These are phyloP conservation scores for Leucania comma DNA, from an alignment of 2,888 invertebrate species.

Conservation along the genomic window DNA sequence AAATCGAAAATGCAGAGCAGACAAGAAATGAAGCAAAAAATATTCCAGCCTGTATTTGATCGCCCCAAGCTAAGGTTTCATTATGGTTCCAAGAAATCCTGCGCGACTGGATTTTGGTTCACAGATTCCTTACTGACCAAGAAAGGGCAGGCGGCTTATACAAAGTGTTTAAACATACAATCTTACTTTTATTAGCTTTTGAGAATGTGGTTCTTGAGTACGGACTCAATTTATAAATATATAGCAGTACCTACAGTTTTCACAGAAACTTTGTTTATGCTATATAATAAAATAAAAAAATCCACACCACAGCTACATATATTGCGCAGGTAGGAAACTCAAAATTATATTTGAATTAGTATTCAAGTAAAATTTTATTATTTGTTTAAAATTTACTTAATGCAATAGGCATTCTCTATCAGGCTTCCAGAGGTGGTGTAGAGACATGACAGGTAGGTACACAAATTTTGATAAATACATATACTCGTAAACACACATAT, in stretches of 20 bases:
- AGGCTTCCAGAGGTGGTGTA: too few relatives aligned
- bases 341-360: too few relatives aligned
- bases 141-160: conserved; percentile 67
- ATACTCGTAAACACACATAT: too few relatives aligned
- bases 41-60: conserved; percentile 34
- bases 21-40: conserved; percentile 41
- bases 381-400: too few relatives aligned
- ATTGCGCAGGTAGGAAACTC: not conserved
- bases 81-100: conserved; percentile 72
- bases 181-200: conserved; percentile 51
- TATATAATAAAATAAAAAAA: not conserved
- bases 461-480: not conserved
- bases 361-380: too few relatives aligned
- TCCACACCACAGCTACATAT: not conserved
- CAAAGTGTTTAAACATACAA: conserved; percentile 56
- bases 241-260: not conserved
- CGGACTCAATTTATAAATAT: conserved; percentile 8
- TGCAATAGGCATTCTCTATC: too few relatives aligned
- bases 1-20: conserved; percentile 10
- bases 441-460: too few relatives aligned
- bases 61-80: conserved; percentile 55
- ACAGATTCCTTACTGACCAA: conserved; percentile 70
- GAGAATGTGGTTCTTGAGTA: conserved; percentile 37
- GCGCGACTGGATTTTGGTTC: conserved; percentile 73
- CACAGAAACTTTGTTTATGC: not conserved